phyloP scores from a whole-genome alignment of 2,888 invertebrate genomes.

The Microctonus aethiopoides region DNA sequence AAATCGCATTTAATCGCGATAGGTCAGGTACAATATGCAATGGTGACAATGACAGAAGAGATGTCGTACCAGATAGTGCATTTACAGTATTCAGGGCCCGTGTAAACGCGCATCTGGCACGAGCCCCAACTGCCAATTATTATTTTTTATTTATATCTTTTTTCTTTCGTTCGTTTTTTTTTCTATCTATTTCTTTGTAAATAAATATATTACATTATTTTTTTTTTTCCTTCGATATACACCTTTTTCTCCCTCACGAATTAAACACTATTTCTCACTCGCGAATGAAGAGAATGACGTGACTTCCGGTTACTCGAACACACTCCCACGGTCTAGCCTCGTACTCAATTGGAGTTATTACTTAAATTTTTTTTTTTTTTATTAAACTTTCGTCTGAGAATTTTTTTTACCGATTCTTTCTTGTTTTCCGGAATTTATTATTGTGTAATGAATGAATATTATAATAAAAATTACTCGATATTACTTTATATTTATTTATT shows the following conservation, averaged over 20 bases:
- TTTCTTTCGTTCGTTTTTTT: constrained; percentile 17
- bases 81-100: constrained; percentile 85
- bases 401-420: too few relatives aligned
- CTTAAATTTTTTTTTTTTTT: background rate
- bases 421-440: background rate
- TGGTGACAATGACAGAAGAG: constrained; percentile 68
- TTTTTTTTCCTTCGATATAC: background rate
- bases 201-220: background rate
- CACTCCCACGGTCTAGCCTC: constrained; percentile 34
- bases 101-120: constrained; percentile 99
- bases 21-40: constrained; percentile 34
- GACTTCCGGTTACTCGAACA: constrained; percentile 29
- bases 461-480: too few relatives aligned
- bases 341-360: constrained; percentile 23
- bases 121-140: constrained; percentile 76
- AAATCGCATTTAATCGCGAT: background rate
- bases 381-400: background rate
- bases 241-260: constrained; percentile 23
- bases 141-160: constrained; percentile 29
- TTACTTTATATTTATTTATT: too few relatives aligned
- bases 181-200: constrained; percentile 8
- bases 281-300: constrained; percentile 29
- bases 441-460: too few relatives aligned
- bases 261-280: constrained; percentile 11
- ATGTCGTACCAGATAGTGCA: constrained; percentile 99